phyloP scores from a whole-genome alignment of 2,113 vertebrate species.

The Mastomys natalensis region DNA sequence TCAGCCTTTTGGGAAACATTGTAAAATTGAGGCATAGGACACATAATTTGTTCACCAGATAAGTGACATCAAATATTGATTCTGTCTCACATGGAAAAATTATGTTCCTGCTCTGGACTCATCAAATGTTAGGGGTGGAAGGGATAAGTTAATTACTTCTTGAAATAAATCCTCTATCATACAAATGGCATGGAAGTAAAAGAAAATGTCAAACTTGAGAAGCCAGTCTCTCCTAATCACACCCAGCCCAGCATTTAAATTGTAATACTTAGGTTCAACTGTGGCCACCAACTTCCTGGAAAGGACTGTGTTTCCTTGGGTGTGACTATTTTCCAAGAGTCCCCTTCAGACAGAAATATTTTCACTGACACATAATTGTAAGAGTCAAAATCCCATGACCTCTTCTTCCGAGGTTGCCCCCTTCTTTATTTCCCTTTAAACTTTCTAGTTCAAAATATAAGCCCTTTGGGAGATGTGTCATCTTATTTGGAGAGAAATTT shows the following conservation, averaged over 20 bases:
- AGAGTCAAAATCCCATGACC: constrained; percentile 83
- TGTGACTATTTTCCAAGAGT: constrained; percentile 63
- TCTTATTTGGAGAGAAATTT: constrained; percentile 77
- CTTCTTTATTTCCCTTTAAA: constrained; percentile 69
- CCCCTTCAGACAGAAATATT: constrained; percentile 67
- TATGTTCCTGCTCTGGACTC: background rate
- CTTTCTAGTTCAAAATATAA: constrained; percentile 77
- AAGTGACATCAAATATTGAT: constrained; percentile 32
- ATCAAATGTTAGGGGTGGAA: background rate
- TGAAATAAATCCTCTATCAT: constrained; percentile 14
- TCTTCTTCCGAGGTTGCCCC: constrained; percentile 64
- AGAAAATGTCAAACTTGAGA: background rate
- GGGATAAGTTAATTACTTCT: background rate
- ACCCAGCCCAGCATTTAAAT: background rate
- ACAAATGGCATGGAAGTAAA: background rate
- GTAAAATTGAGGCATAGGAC: background rate
- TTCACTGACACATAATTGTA: constrained; percentile 61
- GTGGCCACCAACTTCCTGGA: background rate
- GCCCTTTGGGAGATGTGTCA: constrained; percentile 76
- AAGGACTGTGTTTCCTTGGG: constrained; percentile 28
- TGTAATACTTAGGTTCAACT: background rate
- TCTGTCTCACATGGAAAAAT: background rate
- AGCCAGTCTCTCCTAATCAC: background rate
- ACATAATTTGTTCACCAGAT: background rate
- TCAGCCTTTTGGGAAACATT: constrained; percentile 9